Base-by-base conservation (phyloP, 1,140 invertebrate species). In the Ditylenchus dipsaci region DNA sequence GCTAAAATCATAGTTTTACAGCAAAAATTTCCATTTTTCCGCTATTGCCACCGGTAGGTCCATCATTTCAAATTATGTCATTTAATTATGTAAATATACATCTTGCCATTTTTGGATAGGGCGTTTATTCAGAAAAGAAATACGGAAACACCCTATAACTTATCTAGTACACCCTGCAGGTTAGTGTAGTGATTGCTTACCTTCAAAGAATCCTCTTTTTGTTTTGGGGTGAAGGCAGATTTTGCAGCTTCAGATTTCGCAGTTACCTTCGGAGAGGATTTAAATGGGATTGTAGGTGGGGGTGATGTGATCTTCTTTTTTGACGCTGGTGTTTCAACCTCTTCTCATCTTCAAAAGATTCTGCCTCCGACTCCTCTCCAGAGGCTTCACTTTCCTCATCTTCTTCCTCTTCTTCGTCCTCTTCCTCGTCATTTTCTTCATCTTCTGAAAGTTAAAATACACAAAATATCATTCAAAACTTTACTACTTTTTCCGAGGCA, bases 321-420 rank as follows among this genome's bases (percentile, higher is more conserved):
- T 3, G 49, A 26, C 3, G 15, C 49, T 7, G 15, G 3, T 21
- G 3, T 53, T 53, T 53, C 33, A 38, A 11, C 33, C 33, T 38
- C 33, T 38, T 38, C 33, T 33, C 26, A 38, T 66, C 64, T 53
- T 38, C 21, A 67, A 59, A 90, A 67, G 86, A 61, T 23, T 75
- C 30, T 19, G 71, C 66, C 58, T 65, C 71, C 45, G 71, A 63
- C 58, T 65, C 71, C 45, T 65, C 71, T 33, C 23, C 42, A 56
- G 53, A 26, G 13, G 57, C 47, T 67, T 33, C 38, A 66, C 65
- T 56, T 57, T 66, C 21, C 57, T 29, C 45, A 30, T 73, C 68
- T 67, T 69, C 71, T 47, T 73, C 65, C 49, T 49, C 66, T 17
- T 43, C 68, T 30, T 74, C 77, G 47, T 80, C 78, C 13, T 67